These are phyloP conservation scores for Lanius collurio DNA, from an alignment of 2,113 vertebrate genomes.

Conservation along the genomic window DNA sequence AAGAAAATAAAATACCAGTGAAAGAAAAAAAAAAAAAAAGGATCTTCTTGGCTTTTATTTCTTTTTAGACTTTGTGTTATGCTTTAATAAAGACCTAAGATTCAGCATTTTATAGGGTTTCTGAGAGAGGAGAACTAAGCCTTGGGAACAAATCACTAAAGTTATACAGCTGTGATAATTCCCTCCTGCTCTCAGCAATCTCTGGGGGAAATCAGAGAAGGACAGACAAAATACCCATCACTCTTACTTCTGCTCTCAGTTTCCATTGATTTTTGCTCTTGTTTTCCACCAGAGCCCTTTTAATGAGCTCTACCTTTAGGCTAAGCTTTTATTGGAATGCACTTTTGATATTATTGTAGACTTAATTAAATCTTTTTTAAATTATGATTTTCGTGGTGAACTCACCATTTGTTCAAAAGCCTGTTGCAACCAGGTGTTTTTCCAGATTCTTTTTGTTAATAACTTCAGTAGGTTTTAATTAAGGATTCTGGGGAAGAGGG, in stretches of 20 bases:
- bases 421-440: not conserved
- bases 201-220: not conserved
- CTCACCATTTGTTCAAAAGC: not conserved
- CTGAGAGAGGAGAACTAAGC: not conserved
- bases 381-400: not conserved
- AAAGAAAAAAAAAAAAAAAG: not conserved
- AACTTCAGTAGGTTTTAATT: not conserved
- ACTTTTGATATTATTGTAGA: not conserved
- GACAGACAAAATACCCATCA: not conserved
- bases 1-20: not conserved
- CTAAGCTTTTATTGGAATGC: not conserved
- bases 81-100: not conserved
- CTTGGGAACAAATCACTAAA: not conserved
- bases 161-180: not conserved
- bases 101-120: not conserved
- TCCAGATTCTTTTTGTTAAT: not conserved
- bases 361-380: not conserved
- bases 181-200: not conserved
- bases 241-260: not conserved
- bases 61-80: not conserved
- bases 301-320: not conserved
- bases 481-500: not conserved
- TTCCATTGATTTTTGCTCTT: not conserved
- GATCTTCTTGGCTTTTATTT: not conserved
- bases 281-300: not conserved